Conservation (phyloP, 2,113 vertebrate species). For the Grammatotria lemairii region DNA sequence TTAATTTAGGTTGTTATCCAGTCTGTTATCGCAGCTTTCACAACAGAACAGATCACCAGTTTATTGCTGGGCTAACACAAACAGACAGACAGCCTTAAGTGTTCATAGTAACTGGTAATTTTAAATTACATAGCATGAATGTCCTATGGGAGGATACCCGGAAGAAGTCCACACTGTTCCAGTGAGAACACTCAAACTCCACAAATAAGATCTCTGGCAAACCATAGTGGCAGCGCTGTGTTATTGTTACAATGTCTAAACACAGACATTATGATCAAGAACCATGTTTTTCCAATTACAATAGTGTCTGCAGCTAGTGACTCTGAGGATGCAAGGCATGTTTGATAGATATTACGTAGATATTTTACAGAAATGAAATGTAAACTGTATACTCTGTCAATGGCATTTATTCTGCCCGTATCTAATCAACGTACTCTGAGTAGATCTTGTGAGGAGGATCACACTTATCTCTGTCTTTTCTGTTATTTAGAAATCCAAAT, state of each 20-base stretch:
- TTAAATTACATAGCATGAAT: background rate
- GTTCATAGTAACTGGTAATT: background rate
- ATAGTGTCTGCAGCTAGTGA: background rate
- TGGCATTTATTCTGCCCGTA: background rate
- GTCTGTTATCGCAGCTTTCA: background rate
- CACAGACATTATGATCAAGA: background rate
- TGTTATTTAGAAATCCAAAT: background rate
- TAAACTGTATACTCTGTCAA: background rate
- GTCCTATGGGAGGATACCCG: background rate
- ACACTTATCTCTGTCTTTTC: background rate
- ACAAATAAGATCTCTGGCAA: background rate
- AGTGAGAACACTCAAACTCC: background rate
- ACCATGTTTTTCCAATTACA: background rate
- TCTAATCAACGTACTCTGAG: background rate
- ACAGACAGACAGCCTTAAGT: background rate
- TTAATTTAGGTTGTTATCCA: background rate
- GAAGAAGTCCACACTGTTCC: background rate
- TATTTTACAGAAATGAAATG: background rate
- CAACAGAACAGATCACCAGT: background rate
- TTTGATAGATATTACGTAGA: background rate
- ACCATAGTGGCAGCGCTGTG: background rate
- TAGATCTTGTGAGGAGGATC: background rate
- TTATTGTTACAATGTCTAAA: background rate
- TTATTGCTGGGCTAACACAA: background rate
- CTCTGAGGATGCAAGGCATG: background rate